A percentile compares a stretch with the other conserved stretches of the same genome.
These are phyloP conservation scores for Hoplodrina ambigua DNA, from an alignment of 2,888 invertebrate genomes.

Conservation along the genomic window DNA sequence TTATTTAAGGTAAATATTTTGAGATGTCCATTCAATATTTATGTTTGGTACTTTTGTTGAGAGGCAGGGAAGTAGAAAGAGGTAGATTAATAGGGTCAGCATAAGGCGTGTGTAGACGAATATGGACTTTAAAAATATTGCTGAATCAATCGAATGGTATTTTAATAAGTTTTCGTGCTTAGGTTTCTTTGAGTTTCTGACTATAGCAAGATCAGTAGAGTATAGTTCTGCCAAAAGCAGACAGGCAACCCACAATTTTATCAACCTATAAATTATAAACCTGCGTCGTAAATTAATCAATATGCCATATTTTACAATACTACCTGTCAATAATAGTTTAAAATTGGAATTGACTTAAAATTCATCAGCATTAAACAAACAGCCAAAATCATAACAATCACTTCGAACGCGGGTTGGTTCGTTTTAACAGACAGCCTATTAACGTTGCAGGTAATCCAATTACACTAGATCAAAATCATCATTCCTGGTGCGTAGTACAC, in stretches of 20 bases:
- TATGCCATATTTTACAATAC: too few relatives aligned
- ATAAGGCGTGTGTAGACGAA: background rate
- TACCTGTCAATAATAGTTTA: too few relatives aligned
- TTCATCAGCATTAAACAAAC: too few relatives aligned
- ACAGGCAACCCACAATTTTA: too few relatives aligned
- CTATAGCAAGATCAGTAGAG: background rate
- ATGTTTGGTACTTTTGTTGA: slow-evolving; percentile 12
- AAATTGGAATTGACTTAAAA: too few relatives aligned
- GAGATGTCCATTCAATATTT: slow-evolving; percentile 42
- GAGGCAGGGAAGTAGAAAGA: background rate
- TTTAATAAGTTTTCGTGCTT: background rate
- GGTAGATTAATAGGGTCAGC: slow-evolving; percentile 22
- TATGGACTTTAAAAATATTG: background rate
- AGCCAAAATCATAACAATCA: too few relatives aligned
- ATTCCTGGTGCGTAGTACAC: slow-evolving; percentile 18
- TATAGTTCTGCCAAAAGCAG: too few relatives aligned
- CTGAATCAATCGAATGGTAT: background rate
- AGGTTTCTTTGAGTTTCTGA: background rate
- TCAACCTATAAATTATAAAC: too few relatives aligned
- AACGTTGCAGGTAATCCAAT: slow-evolving; percentile 7
- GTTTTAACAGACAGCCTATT: background rate
- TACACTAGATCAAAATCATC: slow-evolving; percentile 27
- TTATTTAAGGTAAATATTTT: slow-evolving; percentile 43
- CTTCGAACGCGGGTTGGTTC: too few relatives aligned
- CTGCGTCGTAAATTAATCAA: too few relatives aligned